Percentiles rank a stretch among this genome's conserved stretches.
phyloP scores from a whole-genome alignment of 2,888 invertebrate species.

The Blera fallax region DNA sequence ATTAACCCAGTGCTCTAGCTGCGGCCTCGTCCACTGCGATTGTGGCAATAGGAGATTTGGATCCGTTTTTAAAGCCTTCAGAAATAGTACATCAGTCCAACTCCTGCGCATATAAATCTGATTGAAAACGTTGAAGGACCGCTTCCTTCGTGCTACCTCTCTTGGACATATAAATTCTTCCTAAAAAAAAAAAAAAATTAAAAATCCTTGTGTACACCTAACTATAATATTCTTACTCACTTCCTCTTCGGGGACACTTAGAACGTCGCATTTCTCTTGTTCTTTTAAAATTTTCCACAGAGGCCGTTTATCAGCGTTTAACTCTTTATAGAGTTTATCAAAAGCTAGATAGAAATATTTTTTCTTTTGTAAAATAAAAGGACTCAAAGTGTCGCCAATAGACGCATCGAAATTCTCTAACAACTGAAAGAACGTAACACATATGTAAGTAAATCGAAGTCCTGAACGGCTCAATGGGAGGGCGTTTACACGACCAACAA shows the following conservation, averaged over 20 bases:
- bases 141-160: slow-evolving; percentile 34
- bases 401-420: slow-evolving; percentile 78
- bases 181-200: not conserved
- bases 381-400: slow-evolving; percentile 31
- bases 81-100: slow-evolving; percentile 50
- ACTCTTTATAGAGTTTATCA: not conserved
- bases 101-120: slow-evolving; percentile 50
- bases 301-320: slow-evolving; percentile 30
- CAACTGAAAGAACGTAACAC: slow-evolving; percentile 71
- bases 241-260: slow-evolving; percentile 58
- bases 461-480: no score
- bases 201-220: no score
- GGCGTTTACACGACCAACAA: no score
- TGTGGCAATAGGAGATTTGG: slow-evolving; percentile 33
- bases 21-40: slow-evolving; percentile 33
- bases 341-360: slow-evolving; percentile 44
- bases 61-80: slow-evolving; percentile 15
- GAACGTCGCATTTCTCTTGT: slow-evolving; percentile 59
- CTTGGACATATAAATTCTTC: slow-evolving; percentile 23
- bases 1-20: not conserved
- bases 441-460: no score
- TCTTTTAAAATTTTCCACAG: slow-evolving; percentile 61
- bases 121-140: slow-evolving; percentile 35
- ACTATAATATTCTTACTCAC: slow-evolving; percentile 6
- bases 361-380: slow-evolving; percentile 42